Conservation (phyloP, 2,888 invertebrate species). For the Panopea generosa region DNA sequence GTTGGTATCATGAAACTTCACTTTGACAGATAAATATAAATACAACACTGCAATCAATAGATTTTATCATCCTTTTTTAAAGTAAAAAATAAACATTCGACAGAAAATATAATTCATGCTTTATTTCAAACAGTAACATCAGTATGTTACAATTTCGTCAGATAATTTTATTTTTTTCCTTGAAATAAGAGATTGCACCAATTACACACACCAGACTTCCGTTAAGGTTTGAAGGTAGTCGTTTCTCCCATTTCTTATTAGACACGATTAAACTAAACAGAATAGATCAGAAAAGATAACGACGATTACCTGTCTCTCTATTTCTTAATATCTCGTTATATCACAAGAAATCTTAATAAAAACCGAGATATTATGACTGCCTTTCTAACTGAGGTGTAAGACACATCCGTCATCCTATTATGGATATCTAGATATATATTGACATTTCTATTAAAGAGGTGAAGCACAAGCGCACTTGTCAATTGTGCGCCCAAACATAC, state of each 20-base stretch:
- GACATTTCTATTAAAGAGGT: conserved; percentile 56
- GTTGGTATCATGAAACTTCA: too few relatives aligned
- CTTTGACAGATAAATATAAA: too few relatives aligned
- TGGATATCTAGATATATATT: conserved; percentile 30
- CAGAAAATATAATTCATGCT: background rate
- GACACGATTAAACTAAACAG: conserved; percentile 27
- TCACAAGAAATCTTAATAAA: conserved; percentile 27
- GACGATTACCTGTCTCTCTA: background rate
- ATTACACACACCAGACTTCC: background rate
- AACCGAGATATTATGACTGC: conserved; percentile 40
- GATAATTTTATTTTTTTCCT: too few relatives aligned
- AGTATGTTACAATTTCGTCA: too few relatives aligned
- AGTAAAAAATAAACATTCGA: too few relatives aligned
- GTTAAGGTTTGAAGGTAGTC: too few relatives aligned
- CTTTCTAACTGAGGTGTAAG: conserved; percentile 49
- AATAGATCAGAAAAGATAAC: conserved; percentile 20
- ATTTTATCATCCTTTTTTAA: too few relatives aligned
- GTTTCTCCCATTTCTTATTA: too few relatives aligned
- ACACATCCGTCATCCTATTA: conserved; percentile 40
- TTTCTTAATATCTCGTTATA: too few relatives aligned
- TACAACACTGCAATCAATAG: too few relatives aligned
- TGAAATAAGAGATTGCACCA: background rate
- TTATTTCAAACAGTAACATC: background rate
- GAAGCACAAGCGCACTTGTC: conserved; percentile 2
- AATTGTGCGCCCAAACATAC: background rate